Evolutionary conservation across 1,140 invertebrate genomes (phyloP).

Genomic region (Sogatella furcifera): DNA sequence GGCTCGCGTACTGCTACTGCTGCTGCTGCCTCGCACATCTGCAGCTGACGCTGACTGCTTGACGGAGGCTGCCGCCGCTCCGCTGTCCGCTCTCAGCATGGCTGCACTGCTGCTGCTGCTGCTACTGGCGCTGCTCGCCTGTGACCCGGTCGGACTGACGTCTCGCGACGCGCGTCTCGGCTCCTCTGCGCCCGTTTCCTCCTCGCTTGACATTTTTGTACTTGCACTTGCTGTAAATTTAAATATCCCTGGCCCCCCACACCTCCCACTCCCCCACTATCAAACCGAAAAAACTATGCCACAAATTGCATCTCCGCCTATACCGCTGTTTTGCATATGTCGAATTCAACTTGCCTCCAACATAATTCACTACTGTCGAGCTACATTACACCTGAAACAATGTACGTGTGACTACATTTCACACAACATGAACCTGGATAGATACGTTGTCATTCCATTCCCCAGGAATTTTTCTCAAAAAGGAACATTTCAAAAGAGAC

Average conservation of each 20-base stretch:
- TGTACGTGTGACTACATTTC: too few species aligned
- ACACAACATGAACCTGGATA: too few species aligned
- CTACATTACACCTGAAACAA: too few species aligned
- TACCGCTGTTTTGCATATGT: too few species aligned
- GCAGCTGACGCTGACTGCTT: not conserved
- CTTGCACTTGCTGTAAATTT: slow-evolving; percentile 2
- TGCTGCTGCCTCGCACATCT: not conserved
- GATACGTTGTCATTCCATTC: too few species aligned
- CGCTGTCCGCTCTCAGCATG: not conserved
- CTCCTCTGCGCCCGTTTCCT: slow-evolving; percentile 4
- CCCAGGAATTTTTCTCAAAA: too few species aligned
- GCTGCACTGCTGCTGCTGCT: not conserved
- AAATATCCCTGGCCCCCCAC: slow-evolving; percentile 6
- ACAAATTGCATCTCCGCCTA: too few species aligned
- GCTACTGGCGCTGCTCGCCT: not conserved
- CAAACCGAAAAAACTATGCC: too few species aligned
- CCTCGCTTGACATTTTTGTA: slow-evolving; percentile 10
- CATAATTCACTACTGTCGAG: too few species aligned
- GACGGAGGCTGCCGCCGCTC: not conserved
- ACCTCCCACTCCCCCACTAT: not conserved
- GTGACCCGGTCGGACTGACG: slow-evolving; percentile 5
- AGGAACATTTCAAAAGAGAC: too few species aligned
- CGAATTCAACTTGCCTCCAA: too few species aligned
- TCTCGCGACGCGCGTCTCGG: not conserved
- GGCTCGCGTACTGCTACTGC: not conserved